These are phyloP conservation scores for Falco punctatus DNA, from an alignment of 2,113 vertebrate species.

Conservation along the genomic window DNA sequence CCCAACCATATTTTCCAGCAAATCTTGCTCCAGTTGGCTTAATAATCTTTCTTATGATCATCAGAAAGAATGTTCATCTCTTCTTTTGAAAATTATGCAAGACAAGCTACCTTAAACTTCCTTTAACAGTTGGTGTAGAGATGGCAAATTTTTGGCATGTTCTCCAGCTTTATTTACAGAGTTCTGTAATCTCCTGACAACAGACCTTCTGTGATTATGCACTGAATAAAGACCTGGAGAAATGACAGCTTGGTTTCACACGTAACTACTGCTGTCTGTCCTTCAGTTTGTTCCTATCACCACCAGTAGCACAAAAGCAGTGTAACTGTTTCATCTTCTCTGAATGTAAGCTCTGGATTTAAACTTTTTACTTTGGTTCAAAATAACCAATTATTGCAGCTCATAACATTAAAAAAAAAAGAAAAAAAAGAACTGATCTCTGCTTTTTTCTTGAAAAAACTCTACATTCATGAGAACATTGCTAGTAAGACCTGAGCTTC, in stretches of 20 bases:
- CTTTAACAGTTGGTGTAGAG: conserved; percentile 1
- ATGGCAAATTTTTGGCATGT: conserved; percentile 7
- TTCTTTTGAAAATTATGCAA: background rate
- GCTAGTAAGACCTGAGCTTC: background rate
- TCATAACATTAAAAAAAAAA: background rate
- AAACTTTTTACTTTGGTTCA: background rate
- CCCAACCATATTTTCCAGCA: background rate
- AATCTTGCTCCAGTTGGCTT: background rate
- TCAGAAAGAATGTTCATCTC: background rate
- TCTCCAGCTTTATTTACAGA: conserved; percentile 10
- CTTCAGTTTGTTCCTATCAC: background rate
- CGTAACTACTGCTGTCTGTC: background rate
- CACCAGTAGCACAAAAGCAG: background rate
- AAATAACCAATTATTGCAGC: background rate
- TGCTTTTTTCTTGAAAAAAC: background rate
- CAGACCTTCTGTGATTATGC: conserved; percentile 46
- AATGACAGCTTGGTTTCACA: conserved; percentile 36
- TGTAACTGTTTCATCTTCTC: background rate
- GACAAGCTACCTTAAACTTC: background rate
- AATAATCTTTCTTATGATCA: background rate
- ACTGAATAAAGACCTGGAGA: conserved; percentile 31
- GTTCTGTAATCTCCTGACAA: conserved; percentile 55
- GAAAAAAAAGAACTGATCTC: background rate
- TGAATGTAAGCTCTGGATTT: background rate
- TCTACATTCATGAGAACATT: background rate